Base-by-base conservation (phyloP, 1,140 invertebrate genomes). In the Nebria ingens region DNA sequence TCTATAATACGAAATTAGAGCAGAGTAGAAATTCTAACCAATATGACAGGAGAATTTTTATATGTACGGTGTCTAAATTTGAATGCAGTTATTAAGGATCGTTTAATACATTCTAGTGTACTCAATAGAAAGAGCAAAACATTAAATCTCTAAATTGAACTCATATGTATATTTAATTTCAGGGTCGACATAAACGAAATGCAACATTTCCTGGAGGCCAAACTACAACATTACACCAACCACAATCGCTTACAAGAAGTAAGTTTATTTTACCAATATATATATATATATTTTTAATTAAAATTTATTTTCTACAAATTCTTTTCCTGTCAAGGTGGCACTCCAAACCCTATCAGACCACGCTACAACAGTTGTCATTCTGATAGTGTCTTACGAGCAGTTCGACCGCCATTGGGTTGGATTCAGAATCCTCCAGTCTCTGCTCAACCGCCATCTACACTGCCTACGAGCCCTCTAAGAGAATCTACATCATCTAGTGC, bases 101-200 rank as follows among this genome's bases (percentile, higher is more conserved):
- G n/a, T n/a, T n/a, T n/a, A n/a, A n/a, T n/a, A n/a, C n/a, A n/a
- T n/a, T n/a, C n/a, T n/a, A n/a, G n/a, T n/a, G n/a, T n/a, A n/a
- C n/a, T n/a, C n/a, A n/a, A n/a, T n/a, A n/a, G n/a, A n/a, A n/a
- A n/a, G n/a, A n/a, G n/a, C n/a, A n/a, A n/a, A n/a, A 29, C 25
- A 13, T 4, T 29, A 29, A 6, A 29, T 29, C 13, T 29, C 4
- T 29, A 29, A 6, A 29, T 29, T 4, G 4, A 6, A 29, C 13
- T 29, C 17, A 20, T 23, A 20, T 53, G 21, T 61, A 58, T 59
- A 57, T 58, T 60, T 64, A 60, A n/a, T 74, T 72, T 49, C 72
- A 84, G 77, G 84, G 85, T 40, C 80, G 86, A 42, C 85, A 88
- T 63, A 89, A 89, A 71, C 75, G 86, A 54, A 91, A 91, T 67